Conservation (phyloP, 2,797 vertebrate species). For the Falco naumanni region DNA sequence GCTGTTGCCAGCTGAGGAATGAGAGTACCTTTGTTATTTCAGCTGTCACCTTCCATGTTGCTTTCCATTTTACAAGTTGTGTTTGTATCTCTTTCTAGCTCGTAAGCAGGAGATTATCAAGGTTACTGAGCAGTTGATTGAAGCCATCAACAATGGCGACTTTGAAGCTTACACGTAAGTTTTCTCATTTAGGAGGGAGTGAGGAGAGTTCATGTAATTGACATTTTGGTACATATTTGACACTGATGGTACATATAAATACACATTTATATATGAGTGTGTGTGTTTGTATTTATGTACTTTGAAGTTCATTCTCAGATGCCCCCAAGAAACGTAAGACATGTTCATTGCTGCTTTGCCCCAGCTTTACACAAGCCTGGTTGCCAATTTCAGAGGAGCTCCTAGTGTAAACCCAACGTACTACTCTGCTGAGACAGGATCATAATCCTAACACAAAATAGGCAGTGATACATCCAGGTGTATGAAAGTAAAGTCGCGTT, state of each 20-base stretch:
- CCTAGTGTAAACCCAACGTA: background rate
- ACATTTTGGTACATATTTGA: too few relatives aligned
- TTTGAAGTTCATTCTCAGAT: background rate
- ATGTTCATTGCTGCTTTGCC: background rate
- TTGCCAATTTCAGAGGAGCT: background rate
- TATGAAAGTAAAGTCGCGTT: background rate
- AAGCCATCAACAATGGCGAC: constrained; percentile 97
- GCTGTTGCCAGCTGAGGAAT: background rate
- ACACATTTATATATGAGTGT: rapidly evolving
- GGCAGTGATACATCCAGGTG: background rate
- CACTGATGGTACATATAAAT: background rate
- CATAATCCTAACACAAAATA: background rate
- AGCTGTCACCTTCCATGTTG: background rate
- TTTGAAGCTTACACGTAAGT: constrained; percentile 98
- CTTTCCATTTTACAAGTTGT: background rate
- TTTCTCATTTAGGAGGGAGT: background rate
- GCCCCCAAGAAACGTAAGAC: background rate
- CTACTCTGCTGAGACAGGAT: background rate
- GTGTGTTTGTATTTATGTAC: background rate
- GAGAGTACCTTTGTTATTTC: background rate
- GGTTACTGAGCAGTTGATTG: constrained; percentile 95
- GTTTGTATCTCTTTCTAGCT: constrained; percentile 73
- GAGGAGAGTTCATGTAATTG: background rate
- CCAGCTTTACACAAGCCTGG: background rate
- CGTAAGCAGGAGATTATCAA: constrained; percentile 99